Evolutionary conservation across 2,113 vertebrate species (phyloP), one percentile per base, ranked within the genome.

Genomic region (Syngnathus scovelli): DNA sequence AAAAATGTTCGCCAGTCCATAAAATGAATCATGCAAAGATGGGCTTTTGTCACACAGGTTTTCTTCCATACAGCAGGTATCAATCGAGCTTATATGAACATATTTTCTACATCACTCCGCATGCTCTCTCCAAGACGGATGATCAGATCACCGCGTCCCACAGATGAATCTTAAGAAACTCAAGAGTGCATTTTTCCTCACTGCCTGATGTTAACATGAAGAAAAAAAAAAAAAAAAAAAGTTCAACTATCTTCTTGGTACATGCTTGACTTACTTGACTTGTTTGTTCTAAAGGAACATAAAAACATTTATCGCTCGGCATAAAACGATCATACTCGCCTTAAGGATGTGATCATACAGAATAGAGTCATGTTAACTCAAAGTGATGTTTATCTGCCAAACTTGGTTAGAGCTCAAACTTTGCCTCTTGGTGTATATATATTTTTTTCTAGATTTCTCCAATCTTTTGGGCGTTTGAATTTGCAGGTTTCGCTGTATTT

Each of bases 51-150:
- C 69, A 62, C 38, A 5, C 44, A 46, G 48, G 58, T 65, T 68
- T 67, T 63, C 54, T 23, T 13, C 71, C 65, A 65, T 78, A 10
- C 18, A n/a, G 7, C 11, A 59, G 78, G 65, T 66, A 82, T 85
- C 81, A 83, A 60, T 83, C 74, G 71, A 75, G 64, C 64, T 71
- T 65, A 74, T 85, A 85, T 85, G 77, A 83, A 80, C 82, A 76
- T 72, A 82, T 85, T 84, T 84, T 80, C 82, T 54, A 77, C 83
- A 76, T 71, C 68, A 48, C 62, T 78, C 71, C 74, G 68, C 78
- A 63, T 67, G 44, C 73, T 68, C 83, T 70, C 51, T 68, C 56
- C 64, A 75, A 76, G 81, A 84, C 67, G 38, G 77, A 87, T 83
- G 83, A 75, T 64, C 64, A 36, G 27, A 72, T 61, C 72, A 27